A percentile compares a stretch with the other conserved stretches of the same genome.
Conservation (phyloP, 2,113 vertebrate species). For the Meriones unguiculatus region DNA sequence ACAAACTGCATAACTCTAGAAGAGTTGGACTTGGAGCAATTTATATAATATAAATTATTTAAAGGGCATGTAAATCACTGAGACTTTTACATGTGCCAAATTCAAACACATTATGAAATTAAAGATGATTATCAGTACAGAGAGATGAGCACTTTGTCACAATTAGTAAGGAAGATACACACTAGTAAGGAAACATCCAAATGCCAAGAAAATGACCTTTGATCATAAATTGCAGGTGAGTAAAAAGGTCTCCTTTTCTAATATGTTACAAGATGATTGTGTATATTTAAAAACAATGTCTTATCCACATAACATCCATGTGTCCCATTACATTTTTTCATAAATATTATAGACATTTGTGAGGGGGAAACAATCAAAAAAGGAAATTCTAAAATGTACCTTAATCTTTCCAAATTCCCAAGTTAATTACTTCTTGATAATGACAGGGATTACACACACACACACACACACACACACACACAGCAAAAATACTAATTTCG, state of each 20-base stretch:
- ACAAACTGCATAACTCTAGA: neutral
- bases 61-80: slow-evolving; percentile 1
- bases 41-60: neutral
- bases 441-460: neutral
- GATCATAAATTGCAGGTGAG: neutral
- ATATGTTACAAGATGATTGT: neutral
- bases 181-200: neutral
- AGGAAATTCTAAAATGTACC: neutral
- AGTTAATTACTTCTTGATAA: neutral
- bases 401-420: neutral
- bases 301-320: neutral
- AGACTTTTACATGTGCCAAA: neutral
- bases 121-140: slow-evolving; percentile 24
- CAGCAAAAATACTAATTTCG: no score
- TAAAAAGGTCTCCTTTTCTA: neutral
- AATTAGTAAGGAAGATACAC: slow-evolving; percentile 21
- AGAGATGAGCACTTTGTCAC: neutral
- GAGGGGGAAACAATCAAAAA: neutral
- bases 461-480: no score
- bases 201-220: neutral
- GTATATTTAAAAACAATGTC: neutral
- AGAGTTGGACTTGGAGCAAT: neutral
- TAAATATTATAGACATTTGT: neutral
- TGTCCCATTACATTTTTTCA: neutral
- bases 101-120: slow-evolving; percentile 19